Conservation (phyloP, 2,888 invertebrate genomes). For the Pegoplata infirma region DNA sequence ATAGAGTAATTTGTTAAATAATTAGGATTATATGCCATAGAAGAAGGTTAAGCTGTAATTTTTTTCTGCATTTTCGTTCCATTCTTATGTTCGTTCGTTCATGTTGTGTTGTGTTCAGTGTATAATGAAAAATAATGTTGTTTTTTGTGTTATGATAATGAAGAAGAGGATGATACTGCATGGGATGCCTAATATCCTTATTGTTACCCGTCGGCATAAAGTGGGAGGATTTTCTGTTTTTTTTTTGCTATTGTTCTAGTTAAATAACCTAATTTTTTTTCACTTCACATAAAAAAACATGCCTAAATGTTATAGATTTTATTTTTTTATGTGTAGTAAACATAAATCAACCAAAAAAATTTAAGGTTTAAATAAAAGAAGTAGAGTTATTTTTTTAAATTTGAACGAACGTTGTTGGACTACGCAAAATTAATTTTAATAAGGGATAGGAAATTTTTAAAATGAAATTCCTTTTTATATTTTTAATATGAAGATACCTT, state of each 20-base stretch:
- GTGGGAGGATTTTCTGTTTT: conserved; percentile 21
- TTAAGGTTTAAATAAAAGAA: not conserved
- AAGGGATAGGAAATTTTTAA: too few species aligned
- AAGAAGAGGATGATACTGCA: not conserved
- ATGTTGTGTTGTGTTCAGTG: not conserved
- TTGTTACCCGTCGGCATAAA: conserved; percentile 21
- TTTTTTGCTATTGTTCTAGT: conserved; percentile 24
- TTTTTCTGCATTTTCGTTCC: conserved; percentile 1
- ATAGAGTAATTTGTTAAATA: conserved; percentile 60
- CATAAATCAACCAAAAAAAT: too few species aligned
- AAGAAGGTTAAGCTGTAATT: conserved; percentile 56
- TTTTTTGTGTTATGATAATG: conserved; percentile 15
- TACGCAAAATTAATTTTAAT: too few species aligned
- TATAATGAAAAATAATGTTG: conserved; percentile 36
- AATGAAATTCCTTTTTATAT: too few species aligned
- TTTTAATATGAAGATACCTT: too few species aligned
- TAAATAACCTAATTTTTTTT: conserved; percentile 28
- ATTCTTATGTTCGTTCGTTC: too few species aligned
- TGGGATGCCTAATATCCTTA: not conserved
- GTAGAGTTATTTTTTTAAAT: too few species aligned
- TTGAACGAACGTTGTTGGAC: too few species aligned
- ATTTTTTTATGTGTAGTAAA: too few species aligned
- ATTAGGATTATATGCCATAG: conserved; percentile 60
- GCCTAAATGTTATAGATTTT: not conserved
- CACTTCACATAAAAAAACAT: not conserved